Base-by-base conservation (phyloP, 2,797 vertebrate species). In the Ceryle rudis region DNA sequence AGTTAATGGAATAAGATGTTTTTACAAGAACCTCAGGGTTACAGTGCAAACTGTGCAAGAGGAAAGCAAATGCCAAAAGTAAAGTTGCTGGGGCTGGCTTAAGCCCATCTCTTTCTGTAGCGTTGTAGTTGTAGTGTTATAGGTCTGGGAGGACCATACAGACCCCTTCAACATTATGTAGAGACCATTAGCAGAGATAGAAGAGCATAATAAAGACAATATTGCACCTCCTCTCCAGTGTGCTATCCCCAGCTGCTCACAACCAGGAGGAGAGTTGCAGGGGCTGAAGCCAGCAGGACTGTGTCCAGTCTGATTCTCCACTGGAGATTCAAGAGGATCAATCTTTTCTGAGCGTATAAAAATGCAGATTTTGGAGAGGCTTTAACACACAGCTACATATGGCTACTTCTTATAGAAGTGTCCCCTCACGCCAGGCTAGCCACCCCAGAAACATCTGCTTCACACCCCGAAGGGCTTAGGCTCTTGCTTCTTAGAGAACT, bases 1-100 rank as follows among this genome's bases (percentile, higher is more conserved):
- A 75, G 69, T 69, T 74, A 88, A 55, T 39, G 44, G 82, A 64
- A 62, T 86, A 46, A 88, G 62, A 54, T 86, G 49, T 23, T 74
- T 90, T 74, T 61, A 61, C 70, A 83, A 65, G 79, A 81, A 71
- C 58, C 57, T 86, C 52, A 28, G 69, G 69, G 75, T 88, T 91
- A 33, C 75, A 55, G 6, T 1, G 4, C 52, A 81, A 65, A 37
- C 23, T 10, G 0, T 9, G 25, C 29, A 46, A 69, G 72, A 78
- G 65, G 60, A 84, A 77, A 79, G 84, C 71, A 75, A 81, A 80
- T 70, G 35, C 42, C 81, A 58, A 22, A 87, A 77, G 41, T 66
- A 20, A 80, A 85, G 81, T 60, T 92, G 60, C 46, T 0, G 0
- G 39, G n/a, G 49, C 33, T 84, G 20, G 25, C 89, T 92, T 64